Percentiles rank a stretch among this genome's conserved stretches.
phyloP scores from a whole-genome alignment of 2,888 invertebrate species.

The Drosophila eohydei region DNA sequence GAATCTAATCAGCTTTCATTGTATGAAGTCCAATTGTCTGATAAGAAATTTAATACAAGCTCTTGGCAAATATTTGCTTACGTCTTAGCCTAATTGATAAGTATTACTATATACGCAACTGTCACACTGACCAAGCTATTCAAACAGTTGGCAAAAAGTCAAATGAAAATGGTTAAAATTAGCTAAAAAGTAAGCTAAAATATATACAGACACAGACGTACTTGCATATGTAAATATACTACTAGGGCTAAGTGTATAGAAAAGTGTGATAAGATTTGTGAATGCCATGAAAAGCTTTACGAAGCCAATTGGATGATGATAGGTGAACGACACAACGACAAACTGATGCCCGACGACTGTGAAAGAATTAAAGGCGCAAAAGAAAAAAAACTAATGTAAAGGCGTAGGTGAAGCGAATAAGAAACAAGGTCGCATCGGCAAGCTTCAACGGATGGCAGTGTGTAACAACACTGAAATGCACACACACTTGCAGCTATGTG shows the following conservation, averaged over 20 bases:
- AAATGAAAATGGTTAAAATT: conserved; percentile 25
- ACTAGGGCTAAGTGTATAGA: not conserved
- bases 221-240: not conserved
- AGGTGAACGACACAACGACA: conserved; percentile 41
- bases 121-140: conserved; percentile 18
- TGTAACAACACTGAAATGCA: conserved; percentile 12
- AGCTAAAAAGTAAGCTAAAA: conserved; percentile 12
- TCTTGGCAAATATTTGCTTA: conserved; percentile 17
- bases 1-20: conserved; percentile 41
- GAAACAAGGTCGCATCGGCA: conserved; percentile 72
- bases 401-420: conserved; percentile 41
- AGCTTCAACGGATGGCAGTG: conserved; percentile 46
- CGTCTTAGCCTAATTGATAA: conserved; percentile 20
- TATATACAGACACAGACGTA: not conserved
- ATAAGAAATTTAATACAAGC: conserved; percentile 17
- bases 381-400: conserved; percentile 25
- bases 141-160: conserved; percentile 49
- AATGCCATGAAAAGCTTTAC: conserved; percentile 3
- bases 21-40: conserved; percentile 9
- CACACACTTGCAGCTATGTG: not conserved
- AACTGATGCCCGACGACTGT: conserved; percentile 20
- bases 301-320: conserved; percentile 27
- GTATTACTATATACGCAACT: conserved; percentile 11
- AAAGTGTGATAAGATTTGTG: conserved; percentile 16
- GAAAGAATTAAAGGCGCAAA: conserved; percentile 10